Evolutionary conservation across 2,888 invertebrate species (phyloP), one percentile per base, ranked within the genome.

Genomic region (Drosophila meridionalis): DNA sequence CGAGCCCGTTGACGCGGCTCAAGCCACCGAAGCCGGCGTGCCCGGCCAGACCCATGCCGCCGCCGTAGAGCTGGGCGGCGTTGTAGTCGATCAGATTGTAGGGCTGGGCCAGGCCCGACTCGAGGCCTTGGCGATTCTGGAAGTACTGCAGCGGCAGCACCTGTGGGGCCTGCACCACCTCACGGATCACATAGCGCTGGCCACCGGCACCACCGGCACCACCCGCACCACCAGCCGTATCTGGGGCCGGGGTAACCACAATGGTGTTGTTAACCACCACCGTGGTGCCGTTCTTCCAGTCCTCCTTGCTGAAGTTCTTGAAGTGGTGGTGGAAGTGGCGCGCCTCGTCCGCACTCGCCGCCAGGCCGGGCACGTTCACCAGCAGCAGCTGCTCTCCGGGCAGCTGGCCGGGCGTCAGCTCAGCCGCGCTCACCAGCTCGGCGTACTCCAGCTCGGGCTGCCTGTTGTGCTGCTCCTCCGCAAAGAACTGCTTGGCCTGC

Each of bases 61-160:
- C 42, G 12, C 66, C 72, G 26, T 68, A 82, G 26, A 72, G 12
- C 0, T 63, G 56, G 0, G 48, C 34, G 30, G 76, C 56, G 9
- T 60, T 72, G 71, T 62, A 59, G n/a, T 70, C 76, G 12, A 71
- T 36, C 6, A 83, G 6, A 0, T 56, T 68, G 12, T 81, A 82
- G 12, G 82, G 60, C 12, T 69, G 11, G 0, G 32, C 14, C 8
- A 67, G 28, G 2, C 59, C 47, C 11, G 9, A 12, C 20, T 43
- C 34, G 40, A 55, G 34, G 28, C 42, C 72, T 56, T 76, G 82
- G n/a, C 72, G 84, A 8, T 43, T 69, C n/a, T 73, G 65, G 36
- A 60, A 78, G 36, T 61, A 73, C 38, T 76, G 76, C 64, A 76
- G 7, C 11, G 72, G 70, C 45, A 55, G 6, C 5, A 42, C 4